These are phyloP conservation scores for Micropterix aruncella DNA, from an alignment of 2,888 invertebrate species.

Conservation along the genomic window DNA sequence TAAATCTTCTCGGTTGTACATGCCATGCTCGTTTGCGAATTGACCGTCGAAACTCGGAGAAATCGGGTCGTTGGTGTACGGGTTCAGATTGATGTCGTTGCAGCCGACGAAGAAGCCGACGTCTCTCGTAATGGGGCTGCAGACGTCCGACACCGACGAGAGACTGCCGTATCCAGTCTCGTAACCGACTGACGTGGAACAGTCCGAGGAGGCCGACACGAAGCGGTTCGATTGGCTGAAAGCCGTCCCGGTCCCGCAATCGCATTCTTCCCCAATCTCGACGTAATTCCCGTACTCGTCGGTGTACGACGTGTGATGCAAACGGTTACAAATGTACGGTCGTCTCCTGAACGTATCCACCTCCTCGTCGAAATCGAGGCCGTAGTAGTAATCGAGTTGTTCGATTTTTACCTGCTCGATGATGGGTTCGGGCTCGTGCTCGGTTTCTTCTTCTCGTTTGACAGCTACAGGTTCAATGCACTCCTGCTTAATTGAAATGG, in stretches of 20 bases:
- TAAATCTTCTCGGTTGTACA: neutral
- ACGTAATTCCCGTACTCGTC: slow-evolving; percentile 41
- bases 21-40: neutral
- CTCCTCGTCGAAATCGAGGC: neutral
- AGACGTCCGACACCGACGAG: slow-evolving; percentile 6
- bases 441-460: neutral
- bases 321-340: slow-evolving; percentile 28
- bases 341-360: neutral
- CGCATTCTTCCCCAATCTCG: slow-evolving; percentile 31
- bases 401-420: no score
- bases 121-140: slow-evolving; percentile 8
- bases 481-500: no score
- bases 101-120: slow-evolving; percentile 5
- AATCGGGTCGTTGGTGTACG: neutral
- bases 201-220: neutral
- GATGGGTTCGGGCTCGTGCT: no score
- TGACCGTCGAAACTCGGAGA: no score
- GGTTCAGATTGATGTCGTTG: neutral
- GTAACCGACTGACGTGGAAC: neutral
- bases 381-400: no score
- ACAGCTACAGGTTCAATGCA: no score
- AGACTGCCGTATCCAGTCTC: slow-evolving; percentile 5
- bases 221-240: neutral
- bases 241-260: neutral
- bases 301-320: slow-evolving; percentile 31